Conservation (phyloP, 2,888 invertebrate genomes). For the Cryptocephalus moraei region DNA sequence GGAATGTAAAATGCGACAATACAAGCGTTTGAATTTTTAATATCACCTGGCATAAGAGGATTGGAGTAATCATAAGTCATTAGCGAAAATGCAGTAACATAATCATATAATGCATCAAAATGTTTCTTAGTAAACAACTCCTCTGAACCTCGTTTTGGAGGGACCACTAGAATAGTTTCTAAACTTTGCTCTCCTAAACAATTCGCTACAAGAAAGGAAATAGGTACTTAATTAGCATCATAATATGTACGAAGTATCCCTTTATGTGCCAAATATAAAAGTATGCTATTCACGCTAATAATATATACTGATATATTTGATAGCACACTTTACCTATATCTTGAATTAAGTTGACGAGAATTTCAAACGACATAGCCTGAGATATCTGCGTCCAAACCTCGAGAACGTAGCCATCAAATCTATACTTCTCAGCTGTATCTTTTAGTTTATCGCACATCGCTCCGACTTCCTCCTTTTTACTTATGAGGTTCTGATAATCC, state of each 20-base stretch:
- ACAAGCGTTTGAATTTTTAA: not conserved
- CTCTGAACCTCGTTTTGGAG: conserved; percentile 58
- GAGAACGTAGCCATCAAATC: conserved; percentile 82
- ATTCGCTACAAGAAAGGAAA: conserved; percentile 39
- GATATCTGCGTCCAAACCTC: conserved; percentile 85
- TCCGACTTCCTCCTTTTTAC: conserved; percentile 53
- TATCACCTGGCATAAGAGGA: conserved; percentile 62
- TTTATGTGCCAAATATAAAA: too few species aligned
- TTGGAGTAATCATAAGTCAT: conserved; percentile 95
- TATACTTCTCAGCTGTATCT: conserved; percentile 52
- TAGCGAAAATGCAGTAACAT: conserved; percentile 80
- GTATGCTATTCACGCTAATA: conserved; percentile 2
- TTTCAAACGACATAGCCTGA: conserved; percentile 47
- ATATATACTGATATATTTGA: too few species aligned
- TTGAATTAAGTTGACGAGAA: conserved; percentile 53
- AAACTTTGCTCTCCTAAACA: conserved; percentile 44
- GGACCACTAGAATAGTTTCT: conserved; percentile 66
- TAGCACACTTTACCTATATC: conserved; percentile 44
- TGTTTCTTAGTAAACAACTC: conserved; percentile 65
- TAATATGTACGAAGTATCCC: not conserved
- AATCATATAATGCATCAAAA: conserved; percentile 65
- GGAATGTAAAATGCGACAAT: not conserved
- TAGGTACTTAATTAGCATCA: too few species aligned
- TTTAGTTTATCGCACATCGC: conserved; percentile 59
- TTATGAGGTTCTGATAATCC: conserved; percentile 65